phyloP scores from a whole-genome alignment of 2,797 vertebrate genomes.

The Typhlichthys eigenmanni region DNA sequence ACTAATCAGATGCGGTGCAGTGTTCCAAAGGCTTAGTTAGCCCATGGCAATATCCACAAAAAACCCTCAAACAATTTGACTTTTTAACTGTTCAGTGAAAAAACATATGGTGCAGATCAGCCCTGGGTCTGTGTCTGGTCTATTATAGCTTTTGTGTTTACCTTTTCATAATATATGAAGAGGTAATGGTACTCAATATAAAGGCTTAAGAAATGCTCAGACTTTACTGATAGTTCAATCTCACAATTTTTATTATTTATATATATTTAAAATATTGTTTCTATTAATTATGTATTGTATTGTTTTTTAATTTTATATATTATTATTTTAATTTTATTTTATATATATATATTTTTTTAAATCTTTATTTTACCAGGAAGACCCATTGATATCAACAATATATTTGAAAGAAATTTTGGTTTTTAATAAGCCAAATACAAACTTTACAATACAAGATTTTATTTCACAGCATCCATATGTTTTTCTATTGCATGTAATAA shows the following conservation, averaged over 20 bases:
- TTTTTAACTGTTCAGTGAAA: constrained; percentile 10
- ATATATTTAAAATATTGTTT: neutral
- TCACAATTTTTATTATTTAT: no score
- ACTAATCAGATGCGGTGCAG: constrained; percentile 33
- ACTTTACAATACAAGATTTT: neutral
- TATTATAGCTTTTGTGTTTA: neutral
- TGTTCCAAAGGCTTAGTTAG: constrained; percentile 36
- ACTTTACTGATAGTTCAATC: no score
- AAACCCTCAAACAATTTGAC: constrained; percentile 15
- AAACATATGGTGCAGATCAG: neutral
- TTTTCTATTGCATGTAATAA: constrained; percentile 10
- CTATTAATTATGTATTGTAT: no score
- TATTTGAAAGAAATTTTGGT: neutral
- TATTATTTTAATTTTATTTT: no score
- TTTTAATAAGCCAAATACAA: no score
- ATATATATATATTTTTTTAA: no score
- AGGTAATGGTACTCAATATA: no score
- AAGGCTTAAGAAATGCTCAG: no score
- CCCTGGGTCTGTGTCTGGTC: neutral
- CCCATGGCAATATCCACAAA: neutral
- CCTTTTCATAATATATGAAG: no score
- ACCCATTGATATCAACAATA: neutral
- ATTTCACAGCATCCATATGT: constrained; percentile 2
- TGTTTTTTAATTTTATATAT: no score
- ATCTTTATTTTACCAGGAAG: neutral